Conservation (phyloP, 2,888 invertebrate genomes). For the Lasioglossum pauxillum region DNA sequence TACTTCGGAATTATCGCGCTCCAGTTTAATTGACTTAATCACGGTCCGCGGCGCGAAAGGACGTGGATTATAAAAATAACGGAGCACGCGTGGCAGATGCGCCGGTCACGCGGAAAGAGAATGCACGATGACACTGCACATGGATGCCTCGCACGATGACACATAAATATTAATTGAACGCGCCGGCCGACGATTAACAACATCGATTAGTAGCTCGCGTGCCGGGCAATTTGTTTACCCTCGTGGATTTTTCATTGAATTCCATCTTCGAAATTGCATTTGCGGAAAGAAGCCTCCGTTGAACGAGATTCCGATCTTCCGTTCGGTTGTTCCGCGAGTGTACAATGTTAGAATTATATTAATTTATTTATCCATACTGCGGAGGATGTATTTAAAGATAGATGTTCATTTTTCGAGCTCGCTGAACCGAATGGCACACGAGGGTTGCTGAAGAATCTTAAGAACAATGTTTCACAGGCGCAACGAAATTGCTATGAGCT, state of each 20-base stretch:
- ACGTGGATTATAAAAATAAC: constrained; percentile 54
- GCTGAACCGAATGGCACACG: no score
- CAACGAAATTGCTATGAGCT: no score
- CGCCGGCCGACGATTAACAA: background rate
- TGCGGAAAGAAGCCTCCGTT: background rate
- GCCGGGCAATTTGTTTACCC: background rate
- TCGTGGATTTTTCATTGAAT: background rate
- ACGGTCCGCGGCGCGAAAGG: constrained; percentile 36
- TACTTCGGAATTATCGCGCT: constrained; percentile 31
- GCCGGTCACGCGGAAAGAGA: constrained; percentile 14
- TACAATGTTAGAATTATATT: background rate
- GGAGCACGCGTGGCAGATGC: constrained; percentile 31
- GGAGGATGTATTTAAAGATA: no score
- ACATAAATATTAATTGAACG: background rate
- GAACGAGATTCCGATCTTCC: background rate
- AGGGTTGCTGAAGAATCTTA: no score
- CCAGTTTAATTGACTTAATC: constrained; percentile 53
- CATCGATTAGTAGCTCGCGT: background rate
- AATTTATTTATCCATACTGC: no score
- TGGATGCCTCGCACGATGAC: constrained; percentile 1
- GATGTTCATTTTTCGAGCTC: no score
- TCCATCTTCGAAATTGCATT: background rate
- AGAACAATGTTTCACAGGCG: no score
- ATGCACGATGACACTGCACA: constrained; percentile 14
- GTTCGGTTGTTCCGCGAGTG: background rate